These are phyloP conservation scores for Meteorus colon DNA, from an alignment of 2,888 invertebrate species.

Conservation along the genomic window DNA sequence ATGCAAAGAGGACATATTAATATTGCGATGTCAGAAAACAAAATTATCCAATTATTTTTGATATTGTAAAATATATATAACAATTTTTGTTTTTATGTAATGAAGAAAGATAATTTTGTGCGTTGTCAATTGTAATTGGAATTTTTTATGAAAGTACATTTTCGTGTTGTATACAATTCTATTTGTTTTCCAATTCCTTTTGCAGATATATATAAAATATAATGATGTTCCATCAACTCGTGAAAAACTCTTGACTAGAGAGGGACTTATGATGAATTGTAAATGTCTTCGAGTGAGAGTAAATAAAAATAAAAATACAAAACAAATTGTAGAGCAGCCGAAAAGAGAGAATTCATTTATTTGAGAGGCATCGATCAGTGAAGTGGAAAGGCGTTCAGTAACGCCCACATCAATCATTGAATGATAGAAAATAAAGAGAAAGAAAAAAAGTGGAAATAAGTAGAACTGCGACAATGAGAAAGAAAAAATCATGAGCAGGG, in stretches of 20 bases:
- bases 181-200: background rate
- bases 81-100: background rate
- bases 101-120: too few species aligned
- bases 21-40: too few species aligned
- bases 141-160: too few species aligned
- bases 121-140: too few species aligned
- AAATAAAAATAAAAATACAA: slow-evolving; percentile 1
- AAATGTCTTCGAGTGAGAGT: background rate
- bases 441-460: background rate
- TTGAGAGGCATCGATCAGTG: background rate
- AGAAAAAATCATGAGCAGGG: background rate
- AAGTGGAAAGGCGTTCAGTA: background rate
- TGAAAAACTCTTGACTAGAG: background rate
- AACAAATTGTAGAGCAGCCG: background rate
- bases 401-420: background rate
- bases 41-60: too few species aligned
- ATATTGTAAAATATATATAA: background rate
- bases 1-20: too few species aligned
- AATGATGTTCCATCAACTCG: background rate
- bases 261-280: slow-evolving; percentile 17
- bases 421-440: background rate
- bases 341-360: slow-evolving; percentile 6
- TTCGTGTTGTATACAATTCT: background rate
- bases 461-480: background rate
- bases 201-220: background rate